Base-by-base conservation (phyloP, 2,888 invertebrate species). In the Lumbricus terrestris region DNA sequence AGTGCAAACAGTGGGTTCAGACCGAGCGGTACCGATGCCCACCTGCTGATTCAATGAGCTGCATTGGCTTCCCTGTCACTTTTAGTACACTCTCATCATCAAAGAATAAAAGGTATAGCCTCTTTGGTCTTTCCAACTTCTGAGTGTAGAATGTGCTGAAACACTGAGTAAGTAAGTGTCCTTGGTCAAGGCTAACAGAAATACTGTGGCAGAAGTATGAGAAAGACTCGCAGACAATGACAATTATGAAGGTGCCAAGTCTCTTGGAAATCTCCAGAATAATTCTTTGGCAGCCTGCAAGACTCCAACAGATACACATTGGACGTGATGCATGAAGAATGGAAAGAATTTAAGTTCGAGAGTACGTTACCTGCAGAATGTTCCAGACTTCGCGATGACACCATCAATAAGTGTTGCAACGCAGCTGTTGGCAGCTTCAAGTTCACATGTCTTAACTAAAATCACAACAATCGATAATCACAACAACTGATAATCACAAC, bases 371-470 rank as follows among this genome's bases (percentile, higher is more conserved):
- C 37, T 85, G 85, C 85, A 85, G 85, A n/a, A 85, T 20, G 35
- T 85, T 34, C 37, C 85, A 20, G 85, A 85, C n/a, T 85, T 1
- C 23, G 0, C 1, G 20, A 34, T 34, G 20, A 85, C 37, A 35
- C 85, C 85, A 0, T 85, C 85, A 2, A 85, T 35, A 37, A 85
- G 85, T 37, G 35, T 18, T 20, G 85, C 37, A 34, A 16, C 34
- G 35, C 85, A 85, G 85, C 8, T 16, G 23, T 35, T 11, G 37
- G 35, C 85, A 85, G 85, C 85, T 8, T 85, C 35, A 18, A 85
- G 37, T 85, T 85, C 85, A 37, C 85, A 85, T 1, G 85, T 85
- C 85, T 85, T 85, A 23, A 85, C 85, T 85, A n/a, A 69, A 47
- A 69, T 69, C n/a, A 69, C 69, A 69, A 69, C n/a, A 69, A n/a